Evolutionary conservation across 2,888 invertebrate genomes (phyloP).

Genomic region (Phanerotoma sp.): DNA sequence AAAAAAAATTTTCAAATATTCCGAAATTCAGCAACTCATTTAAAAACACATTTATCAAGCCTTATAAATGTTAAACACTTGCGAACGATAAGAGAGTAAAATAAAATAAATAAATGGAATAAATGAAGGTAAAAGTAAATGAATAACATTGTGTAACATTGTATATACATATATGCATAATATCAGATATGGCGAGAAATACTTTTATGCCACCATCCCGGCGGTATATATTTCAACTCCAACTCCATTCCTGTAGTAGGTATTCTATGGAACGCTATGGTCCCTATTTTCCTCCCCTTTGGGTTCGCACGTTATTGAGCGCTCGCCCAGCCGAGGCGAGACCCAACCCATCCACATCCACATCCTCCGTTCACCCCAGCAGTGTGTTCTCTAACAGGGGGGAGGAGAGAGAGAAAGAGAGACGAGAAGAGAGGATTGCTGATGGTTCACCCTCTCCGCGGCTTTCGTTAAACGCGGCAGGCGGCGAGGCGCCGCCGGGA

Average conservation of each 20-base stretch:
- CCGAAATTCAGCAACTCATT: no score
- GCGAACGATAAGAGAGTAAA: no score
- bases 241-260: constrained; percentile 47
- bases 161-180: constrained; percentile 23
- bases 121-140: background rate
- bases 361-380: constrained; percentile 45
- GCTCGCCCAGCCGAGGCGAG: constrained; percentile 64
- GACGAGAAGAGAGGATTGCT: constrained; percentile 15
- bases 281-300: constrained; percentile 59
- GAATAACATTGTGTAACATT: background rate
- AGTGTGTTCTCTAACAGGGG: no score
- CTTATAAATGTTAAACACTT: no score
- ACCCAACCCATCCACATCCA: constrained; percentile 60
- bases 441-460: constrained; percentile 36
- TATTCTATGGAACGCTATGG: constrained; percentile 39
- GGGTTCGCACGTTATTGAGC: constrained; percentile 67
- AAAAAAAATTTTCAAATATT: no score
- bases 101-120: no score
- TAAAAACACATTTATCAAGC: background rate
- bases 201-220: constrained; percentile 36
- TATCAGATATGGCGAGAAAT: constrained; percentile 14
- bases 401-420: constrained; percentile 23
- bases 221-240: constrained; percentile 41
- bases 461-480: constrained; percentile 44
- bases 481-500: constrained; percentile 24